phyloP scores from a whole-genome alignment of 2,113 vertebrate species.

The Myanophis thanlyinensis region DNA sequence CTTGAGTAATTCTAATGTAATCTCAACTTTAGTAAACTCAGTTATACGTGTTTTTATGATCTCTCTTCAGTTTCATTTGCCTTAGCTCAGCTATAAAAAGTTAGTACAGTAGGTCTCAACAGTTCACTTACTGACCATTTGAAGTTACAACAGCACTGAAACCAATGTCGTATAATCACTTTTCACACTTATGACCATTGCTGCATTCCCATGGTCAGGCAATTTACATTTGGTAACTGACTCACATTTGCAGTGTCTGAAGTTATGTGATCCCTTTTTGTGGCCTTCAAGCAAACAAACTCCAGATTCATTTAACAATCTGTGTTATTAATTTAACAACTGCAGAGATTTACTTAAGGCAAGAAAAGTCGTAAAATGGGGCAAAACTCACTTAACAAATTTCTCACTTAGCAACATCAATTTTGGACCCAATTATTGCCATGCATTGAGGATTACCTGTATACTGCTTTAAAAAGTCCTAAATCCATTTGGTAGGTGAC shows the following conservation, averaged over 20 bases:
- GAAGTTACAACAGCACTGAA: neutral
- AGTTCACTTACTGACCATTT: neutral
- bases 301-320: neutral
- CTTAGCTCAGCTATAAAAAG: neutral
- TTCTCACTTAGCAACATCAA: neutral
- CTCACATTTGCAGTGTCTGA: neutral
- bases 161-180: neutral
- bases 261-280: neutral
- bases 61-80: neutral
- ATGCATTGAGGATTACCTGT: neutral
- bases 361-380: neutral
- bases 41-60: neutral
- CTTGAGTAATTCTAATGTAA: neutral
- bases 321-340: neutral
- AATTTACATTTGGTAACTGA: neutral
- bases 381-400: neutral
- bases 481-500: neutral
- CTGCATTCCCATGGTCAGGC: neutral
- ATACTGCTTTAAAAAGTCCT: neutral
- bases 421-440: neutral
- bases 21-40: neutral
- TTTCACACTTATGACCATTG: neutral
- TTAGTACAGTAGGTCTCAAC: neutral
- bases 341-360: neutral
- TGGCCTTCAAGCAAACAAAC: neutral